Percentiles rank a stretch among this genome's conserved stretches.
phyloP scores from a whole-genome alignment of 2,797 vertebrate genomes.

The Spea hammondii region DNA sequence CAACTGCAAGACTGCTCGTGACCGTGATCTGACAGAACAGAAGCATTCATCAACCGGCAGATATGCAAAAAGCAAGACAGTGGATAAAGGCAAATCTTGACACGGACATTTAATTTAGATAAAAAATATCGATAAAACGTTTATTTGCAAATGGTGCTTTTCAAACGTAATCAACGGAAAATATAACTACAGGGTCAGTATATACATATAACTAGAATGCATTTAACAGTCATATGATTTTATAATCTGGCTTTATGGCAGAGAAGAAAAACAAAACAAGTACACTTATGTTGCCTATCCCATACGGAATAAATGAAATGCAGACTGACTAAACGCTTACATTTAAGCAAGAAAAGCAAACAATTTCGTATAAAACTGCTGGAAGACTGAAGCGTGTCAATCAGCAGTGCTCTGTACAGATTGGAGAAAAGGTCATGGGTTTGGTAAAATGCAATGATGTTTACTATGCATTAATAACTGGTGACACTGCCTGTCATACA shows the following conservation, averaged over 20 bases:
- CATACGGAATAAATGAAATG: background rate
- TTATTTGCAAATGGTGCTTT: too few species aligned
- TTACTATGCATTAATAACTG: constrained; percentile 62
- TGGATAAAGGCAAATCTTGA: too few species aligned
- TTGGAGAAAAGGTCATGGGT: constrained; percentile 70
- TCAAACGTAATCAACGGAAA: background rate
- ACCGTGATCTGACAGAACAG: constrained; percentile 74
- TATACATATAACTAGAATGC: background rate
- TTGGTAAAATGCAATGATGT: constrained; percentile 67
- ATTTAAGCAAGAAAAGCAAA: constrained; percentile 69
- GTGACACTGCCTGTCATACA: constrained; percentile 3
- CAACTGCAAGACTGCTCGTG: constrained; percentile 86
- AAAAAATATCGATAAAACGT: too few species aligned
- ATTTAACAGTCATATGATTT: background rate
- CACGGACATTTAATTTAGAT: too few species aligned
- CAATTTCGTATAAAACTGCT: constrained; percentile 17
- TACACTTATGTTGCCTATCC: background rate
- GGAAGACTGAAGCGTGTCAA: background rate
- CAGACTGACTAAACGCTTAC: constrained; percentile 57
- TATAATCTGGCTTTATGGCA: background rate
- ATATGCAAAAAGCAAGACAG: too few species aligned
- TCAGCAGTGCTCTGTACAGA: constrained; percentile 57
- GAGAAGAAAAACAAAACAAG: background rate
- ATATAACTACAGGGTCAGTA: background rate
- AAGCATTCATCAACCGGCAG: constrained; percentile 5